Base-by-base conservation (phyloP, 2,113 vertebrate species). In the Labeo catla region DNA sequence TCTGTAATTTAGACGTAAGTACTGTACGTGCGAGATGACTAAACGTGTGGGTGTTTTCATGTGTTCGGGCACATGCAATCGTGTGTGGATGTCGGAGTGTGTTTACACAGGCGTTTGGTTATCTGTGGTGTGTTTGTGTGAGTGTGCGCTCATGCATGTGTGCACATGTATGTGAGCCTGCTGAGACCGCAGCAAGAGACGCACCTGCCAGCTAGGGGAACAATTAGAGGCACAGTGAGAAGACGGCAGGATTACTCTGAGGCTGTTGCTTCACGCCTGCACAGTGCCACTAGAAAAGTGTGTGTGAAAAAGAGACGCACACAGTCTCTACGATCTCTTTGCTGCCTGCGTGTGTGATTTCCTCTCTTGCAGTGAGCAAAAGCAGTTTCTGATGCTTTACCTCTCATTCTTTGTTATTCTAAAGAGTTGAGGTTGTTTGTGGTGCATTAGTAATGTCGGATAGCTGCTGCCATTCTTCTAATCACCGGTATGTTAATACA, bases 1-100 rank as follows among this genome's bases (percentile, higher is more conserved):
- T 23, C 61, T 79, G 81, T 87, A 86, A 90, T 90, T 90, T 89
- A 87, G 88, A 86, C 81, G 83, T 84, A 77, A 61, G 21, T 61
- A 61, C 21, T 61, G 34, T 68, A 88, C 57, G 45, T 6, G 57
- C 66, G 47, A 76, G 54, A 23, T 57, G 23, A n/a, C 10, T 84
- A 36, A 83, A n/a, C 28, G 21, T 43, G 23, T 59, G 57, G 57
- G 57, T 61, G 43, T 23, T 45, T 73, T 72, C 39, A n/a, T 76
- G 50, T 65, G 66, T 74, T 36, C n/a, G 65, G 36, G 39, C 57
- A 61, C 12, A 61, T 4, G 9, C 19, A n/a, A 45, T 11, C 13
- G 4, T 39, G 65, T 61, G 83, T 76, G 72, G 68, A 49, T 39
- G 11, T 47, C 39, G 28, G 4, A 13, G 52, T 74, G 13, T 68